Base-by-base conservation (phyloP, 2,888 invertebrate genomes). In the Azorinus chamasolen region DNA sequence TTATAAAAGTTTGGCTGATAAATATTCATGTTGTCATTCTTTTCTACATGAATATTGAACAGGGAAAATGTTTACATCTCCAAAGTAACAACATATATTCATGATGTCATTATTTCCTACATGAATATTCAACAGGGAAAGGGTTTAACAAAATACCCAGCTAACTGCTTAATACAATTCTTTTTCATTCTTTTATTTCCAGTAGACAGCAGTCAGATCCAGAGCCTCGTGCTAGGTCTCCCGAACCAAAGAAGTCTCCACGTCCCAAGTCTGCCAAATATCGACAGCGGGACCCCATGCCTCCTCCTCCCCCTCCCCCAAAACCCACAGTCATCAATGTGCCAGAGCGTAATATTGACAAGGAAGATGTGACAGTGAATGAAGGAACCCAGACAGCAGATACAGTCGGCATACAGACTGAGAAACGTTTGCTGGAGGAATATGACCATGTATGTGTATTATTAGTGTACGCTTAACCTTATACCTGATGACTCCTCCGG, bases 381-480 rank as follows among this genome's bases (percentile, higher is more conserved):
- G 61, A 71, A 27, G 72, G 78, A 20, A 87, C 88, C 41, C 89
- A 87, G 70, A 86, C 88, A 4, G 76, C 80, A 37, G 86, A 85
- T 59, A 81, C 72, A 61, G 85, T 86, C 2, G 87, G 88, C 41
- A 84, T 84, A 50, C 90, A 90, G 77, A 91, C 90, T 16, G 89
- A 88, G 50, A 81, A 79, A 59, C 75, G 84, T 25, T 82, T 90
- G 16, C 75, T 89, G 37, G 82, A 84, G 22, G 78, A 88, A 22
- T 90, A 90, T 82, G 89, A 91, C 69, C 88, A 87, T 39, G 91
- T 91, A 75, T 83, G 84, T 75, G 18, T 45, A 32, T n/a, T n/a
- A n/a, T n/a, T n/a, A n/a, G n/a, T n/a, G n/a, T n/a, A n/a, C n/a
- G n/a, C n/a, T n/a, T n/a, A n/a, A n/a, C n/a, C n/a, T n/a, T n/a